Conservation (phyloP, 2,888 invertebrate species). For the Dendrolimus houi region DNA sequence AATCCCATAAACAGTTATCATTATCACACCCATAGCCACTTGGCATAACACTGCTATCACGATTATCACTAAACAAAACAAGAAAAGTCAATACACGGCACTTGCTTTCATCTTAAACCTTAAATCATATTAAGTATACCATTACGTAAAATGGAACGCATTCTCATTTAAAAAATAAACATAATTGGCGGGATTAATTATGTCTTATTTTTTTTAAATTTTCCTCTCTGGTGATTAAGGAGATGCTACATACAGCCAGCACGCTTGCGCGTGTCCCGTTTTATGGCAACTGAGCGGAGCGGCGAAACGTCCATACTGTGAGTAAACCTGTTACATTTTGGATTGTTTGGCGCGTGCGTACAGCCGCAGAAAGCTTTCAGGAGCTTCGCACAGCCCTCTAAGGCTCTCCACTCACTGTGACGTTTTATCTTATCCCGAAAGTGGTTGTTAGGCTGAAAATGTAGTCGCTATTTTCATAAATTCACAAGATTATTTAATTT, state of each 20-base stretch:
- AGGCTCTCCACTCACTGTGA: neutral
- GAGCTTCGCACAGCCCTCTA: neutral
- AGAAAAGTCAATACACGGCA: slow-evolving; percentile 55
- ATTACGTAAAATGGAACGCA: neutral
- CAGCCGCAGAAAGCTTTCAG: slow-evolving; percentile 5
- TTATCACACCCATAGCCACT: slow-evolving; percentile 64
- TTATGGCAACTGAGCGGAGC: slow-evolving; percentile 52
- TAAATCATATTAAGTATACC: neutral
- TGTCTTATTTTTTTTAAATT: slow-evolving; percentile 29
- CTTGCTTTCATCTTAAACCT: slow-evolving; percentile 30
- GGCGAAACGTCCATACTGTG: slow-evolving; percentile 28
- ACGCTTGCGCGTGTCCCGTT: slow-evolving; percentile 52
- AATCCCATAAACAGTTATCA: slow-evolving; percentile 59
- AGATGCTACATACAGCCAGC: slow-evolving; percentile 26
- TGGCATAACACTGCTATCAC: slow-evolving; percentile 57
- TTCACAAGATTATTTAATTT: too few species aligned
- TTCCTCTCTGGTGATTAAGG: slow-evolving; percentile 19
- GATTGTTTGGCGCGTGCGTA: slow-evolving; percentile 46
- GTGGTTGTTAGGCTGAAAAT: too few species aligned
- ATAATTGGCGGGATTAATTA: slow-evolving; percentile 28
- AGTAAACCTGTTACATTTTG: slow-evolving; percentile 46
- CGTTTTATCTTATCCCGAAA: too few species aligned
- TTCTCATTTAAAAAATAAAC: neutral
- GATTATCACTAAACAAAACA: slow-evolving; percentile 61
- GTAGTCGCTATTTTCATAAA: too few species aligned